Evolutionary conservation across 2,797 vertebrate species (phyloP), one percentile per base, ranked within the genome.

Genomic region (Urophycis tenuis): DNA sequence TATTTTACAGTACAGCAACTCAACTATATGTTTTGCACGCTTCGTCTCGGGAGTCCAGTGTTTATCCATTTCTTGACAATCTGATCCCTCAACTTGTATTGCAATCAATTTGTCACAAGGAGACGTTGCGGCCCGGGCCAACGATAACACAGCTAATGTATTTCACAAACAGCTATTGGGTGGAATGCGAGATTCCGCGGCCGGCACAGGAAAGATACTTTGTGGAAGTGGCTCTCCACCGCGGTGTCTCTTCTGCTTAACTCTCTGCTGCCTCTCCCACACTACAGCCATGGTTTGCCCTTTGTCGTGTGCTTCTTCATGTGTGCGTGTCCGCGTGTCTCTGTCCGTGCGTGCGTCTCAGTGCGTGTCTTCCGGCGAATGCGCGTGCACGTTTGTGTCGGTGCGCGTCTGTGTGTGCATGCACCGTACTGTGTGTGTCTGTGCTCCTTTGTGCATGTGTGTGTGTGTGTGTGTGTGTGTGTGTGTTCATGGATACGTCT

Each of bases 101-200:
- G 67, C 36, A 77, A 77, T 70, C 77, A 79, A 79, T 86, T 89
- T 89, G 85, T 89, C 89, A 90, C 81, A 34, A 9, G 77, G 72
- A 81, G 81, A 77, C 84, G 77, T 78, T n/a, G 78, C 77, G 77
- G 36, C 67, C 70, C 5, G 72, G 81, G 87, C 89, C 89, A 91
- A 90, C 83, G 81, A 90, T 86, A 91, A 92, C 87, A 91, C 45
- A 30, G 71, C 73, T 85, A 84, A 88, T 67, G 71, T 78, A 79
- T 87, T 85, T 85, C 84, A 84, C 82, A 82, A 85, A 84, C 80
- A 79, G 74, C 45, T 35, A 80, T 82, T 82, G 81, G 80, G 84
- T 74, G 87, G 76, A 83, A 84, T 81, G 78, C 75, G 17, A 81
- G 64, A 30, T 82, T 15, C 14, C 39, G 12, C 78, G 75, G 71